Percentiles rank a stretch among this genome's conserved stretches.
Conservation (phyloP, 2,113 vertebrate species). For the Caracal caracal region DNA sequence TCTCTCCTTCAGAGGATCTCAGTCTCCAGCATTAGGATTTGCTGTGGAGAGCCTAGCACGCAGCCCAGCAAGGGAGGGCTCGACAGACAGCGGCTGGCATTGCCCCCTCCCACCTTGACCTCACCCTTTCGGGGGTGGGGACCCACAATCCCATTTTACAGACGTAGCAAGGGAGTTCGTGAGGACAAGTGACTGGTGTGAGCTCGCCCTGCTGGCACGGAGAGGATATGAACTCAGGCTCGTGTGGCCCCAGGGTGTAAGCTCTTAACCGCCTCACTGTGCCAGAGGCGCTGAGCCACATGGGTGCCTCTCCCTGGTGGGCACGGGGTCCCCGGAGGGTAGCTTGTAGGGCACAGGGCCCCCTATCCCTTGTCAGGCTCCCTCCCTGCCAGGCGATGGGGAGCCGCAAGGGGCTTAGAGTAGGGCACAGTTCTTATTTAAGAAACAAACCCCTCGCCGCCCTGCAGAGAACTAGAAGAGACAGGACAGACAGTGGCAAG, state of each 20-base stretch:
- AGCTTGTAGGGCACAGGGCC: not conserved
- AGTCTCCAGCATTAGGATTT: not conserved
- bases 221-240: not conserved
- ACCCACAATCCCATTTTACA: not conserved
- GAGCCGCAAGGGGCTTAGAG: not conserved
- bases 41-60: accelerated
- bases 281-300: not conserved
- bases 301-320: not conserved
- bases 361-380: not conserved
- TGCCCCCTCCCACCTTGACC: not conserved
- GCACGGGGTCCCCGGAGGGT: not conserved
- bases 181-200: not conserved
- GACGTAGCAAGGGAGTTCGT: not conserved
- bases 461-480: not conserved
- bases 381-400: not conserved
- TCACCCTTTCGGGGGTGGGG: too few relatives aligned
- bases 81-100: not conserved
- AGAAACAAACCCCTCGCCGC: not conserved
- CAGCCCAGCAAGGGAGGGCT: not conserved
- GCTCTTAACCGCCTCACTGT: not conserved
- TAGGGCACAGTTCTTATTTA: not conserved
- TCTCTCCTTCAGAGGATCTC: not conserved
- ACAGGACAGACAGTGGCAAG: not conserved
- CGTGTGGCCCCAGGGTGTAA: not conserved
- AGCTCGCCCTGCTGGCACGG: not conserved